Evolutionary conservation across 2,797 vertebrate genomes (phyloP), one percentile per base, ranked within the genome.

Genomic region (Varecia variegata): DNA sequence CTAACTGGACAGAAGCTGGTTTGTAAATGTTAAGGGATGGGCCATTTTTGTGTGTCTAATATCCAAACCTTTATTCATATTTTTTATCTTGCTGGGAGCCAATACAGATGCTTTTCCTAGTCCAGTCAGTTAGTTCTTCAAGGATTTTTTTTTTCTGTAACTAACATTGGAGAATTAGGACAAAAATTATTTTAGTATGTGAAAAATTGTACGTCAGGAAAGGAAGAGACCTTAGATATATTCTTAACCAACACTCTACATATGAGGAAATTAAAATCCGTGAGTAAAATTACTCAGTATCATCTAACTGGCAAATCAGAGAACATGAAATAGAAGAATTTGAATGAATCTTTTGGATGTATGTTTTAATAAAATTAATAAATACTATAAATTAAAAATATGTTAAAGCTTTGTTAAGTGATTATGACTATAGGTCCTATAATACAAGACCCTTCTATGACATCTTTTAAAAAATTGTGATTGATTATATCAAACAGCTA

Each of bases 301-400:
- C 17, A 74, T 87, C 45, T 83, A 90, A 30, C 1, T 88, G 20
- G 23, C 30, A 74, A 92, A 40, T 92, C n/a, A 82, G 8, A 43
- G 7, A 43, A 54, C 30, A 77, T 52, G 68, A 13, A 52, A 25
- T 90, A 1, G n/a, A 73, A 35, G 8, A 4, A 21, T 89, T n/a
- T 94, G 27, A 88, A 54, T 58, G 47, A 71, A 73, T 76, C 4
- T 81, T 92, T 96, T 87, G 17, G 11, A 76, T 67, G 45, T 50
- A 18, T 84, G 40, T 54, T 94, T 81, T 88, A 84, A 30, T 87
- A 89, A 87, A 81, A 84, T 67, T 88, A 90, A 35, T 74, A n/a
- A 65, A 77, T 74, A 40, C 50, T 62, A 52, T 43, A 89, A 81
- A 74, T 47, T 43, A 62, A 89, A 38, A 25, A 35, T 79, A 92